A percentile compares a stretch with the other conserved stretches of the same genome.
Evolutionary conservation across 2,888 invertebrate genomes (phyloP).

Genomic region (Panzeria rudis): DNA sequence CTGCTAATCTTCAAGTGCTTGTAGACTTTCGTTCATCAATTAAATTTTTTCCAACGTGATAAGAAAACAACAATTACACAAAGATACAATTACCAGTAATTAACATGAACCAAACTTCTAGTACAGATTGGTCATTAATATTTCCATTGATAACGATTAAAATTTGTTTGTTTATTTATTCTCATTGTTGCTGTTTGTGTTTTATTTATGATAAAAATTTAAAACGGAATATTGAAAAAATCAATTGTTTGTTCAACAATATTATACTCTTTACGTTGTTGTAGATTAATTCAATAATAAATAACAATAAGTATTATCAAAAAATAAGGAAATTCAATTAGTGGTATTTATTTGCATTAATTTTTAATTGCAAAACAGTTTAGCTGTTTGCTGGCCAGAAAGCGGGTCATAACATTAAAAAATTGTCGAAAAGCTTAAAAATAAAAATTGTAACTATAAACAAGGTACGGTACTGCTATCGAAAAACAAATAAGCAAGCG

Average conservation of each 20-base stretch:
- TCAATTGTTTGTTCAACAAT: constrained; percentile 72
- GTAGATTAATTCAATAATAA: constrained; percentile 66
- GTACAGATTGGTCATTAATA: constrained; percentile 54
- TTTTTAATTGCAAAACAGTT: constrained; percentile 49
- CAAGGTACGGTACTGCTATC: background rate
- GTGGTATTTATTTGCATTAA: constrained; percentile 45
- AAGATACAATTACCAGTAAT: constrained; percentile 1
- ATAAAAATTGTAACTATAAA: background rate
- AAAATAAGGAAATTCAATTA: constrained; percentile 25
- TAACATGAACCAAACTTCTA: constrained; percentile 26
- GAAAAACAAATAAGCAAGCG: background rate
- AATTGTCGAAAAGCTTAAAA: background rate
- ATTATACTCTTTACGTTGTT: constrained; percentile 73
- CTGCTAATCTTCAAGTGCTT: constrained; percentile 49
- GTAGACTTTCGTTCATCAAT: constrained; percentile 41
- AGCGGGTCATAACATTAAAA: constrained; percentile 27
- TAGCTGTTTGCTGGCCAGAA: constrained; percentile 31
- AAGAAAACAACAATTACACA: constrained; percentile 25
- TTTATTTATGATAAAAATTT: constrained; percentile 47
- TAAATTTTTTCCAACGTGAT: constrained; percentile 39
- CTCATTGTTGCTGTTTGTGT: constrained; percentile 21
- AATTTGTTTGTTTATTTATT: constrained; percentile 38
- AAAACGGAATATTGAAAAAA: constrained; percentile 16
- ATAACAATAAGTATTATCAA: constrained; percentile 38
- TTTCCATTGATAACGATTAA: constrained; percentile 55